These are phyloP conservation scores for Lithobius niger DNA, from an alignment of 1,140 invertebrate species.

Conservation along the genomic window DNA sequence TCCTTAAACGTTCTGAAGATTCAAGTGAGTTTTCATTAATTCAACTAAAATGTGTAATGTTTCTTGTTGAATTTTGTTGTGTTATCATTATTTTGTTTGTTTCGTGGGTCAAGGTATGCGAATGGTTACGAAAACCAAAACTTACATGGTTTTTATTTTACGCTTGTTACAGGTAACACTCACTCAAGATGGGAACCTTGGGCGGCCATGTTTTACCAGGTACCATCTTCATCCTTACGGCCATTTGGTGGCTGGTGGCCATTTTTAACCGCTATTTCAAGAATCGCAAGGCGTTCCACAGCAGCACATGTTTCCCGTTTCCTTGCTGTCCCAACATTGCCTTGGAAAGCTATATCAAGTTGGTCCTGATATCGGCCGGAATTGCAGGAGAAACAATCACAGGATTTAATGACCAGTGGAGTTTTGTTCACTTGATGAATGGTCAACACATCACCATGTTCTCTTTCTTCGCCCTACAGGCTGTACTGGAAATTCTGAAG, in stretches of 20 bases:
- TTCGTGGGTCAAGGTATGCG: no score
- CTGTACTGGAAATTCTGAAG: constrained; percentile 31
- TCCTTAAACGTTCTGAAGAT: no score
- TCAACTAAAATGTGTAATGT: no score
- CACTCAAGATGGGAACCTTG: constrained; percentile 33
- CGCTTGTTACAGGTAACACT: no score
- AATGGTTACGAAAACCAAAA: no score
- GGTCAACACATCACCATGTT: constrained; percentile 43
- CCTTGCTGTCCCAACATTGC: constrained; percentile 25
- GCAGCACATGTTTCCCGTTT: constrained; percentile 27
- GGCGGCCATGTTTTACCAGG: constrained; percentile 37
- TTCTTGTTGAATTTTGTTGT: no score
- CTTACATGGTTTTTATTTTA: no score
- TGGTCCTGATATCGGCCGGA: constrained; percentile 28
- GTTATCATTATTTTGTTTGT: no score
- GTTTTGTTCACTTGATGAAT: constrained; percentile 33
- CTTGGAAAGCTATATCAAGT: constrained; percentile 32
- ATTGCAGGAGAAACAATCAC: constrained; percentile 32
- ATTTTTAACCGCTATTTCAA: constrained; percentile 28
- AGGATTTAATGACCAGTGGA: constrained; percentile 28
- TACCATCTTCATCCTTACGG: constrained; percentile 36
- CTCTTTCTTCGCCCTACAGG: constrained; percentile 37
- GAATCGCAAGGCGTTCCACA: constrained; percentile 23
- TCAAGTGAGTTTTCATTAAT: no score
- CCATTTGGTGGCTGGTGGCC: constrained; percentile 35